A percentile compares a stretch with the other conserved stretches of the same genome.
phyloP scores from a whole-genome alignment of 2,888 invertebrate genomes.

The Boloria euphrosyne region DNA sequence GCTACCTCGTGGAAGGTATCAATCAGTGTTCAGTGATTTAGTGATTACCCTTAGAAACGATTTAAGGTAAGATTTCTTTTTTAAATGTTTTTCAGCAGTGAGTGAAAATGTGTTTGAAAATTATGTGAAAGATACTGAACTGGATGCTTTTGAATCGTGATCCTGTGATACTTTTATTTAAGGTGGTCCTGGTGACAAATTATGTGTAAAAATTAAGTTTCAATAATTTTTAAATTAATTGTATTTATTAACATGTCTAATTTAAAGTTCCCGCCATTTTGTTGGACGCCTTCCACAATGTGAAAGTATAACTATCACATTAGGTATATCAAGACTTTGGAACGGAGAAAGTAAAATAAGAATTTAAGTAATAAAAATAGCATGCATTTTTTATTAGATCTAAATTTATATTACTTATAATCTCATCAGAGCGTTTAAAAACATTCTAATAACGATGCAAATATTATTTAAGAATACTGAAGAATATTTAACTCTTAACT shows the following conservation, averaged over 20 bases:
- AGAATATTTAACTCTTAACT: no score
- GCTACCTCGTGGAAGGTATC: constrained; percentile 64
- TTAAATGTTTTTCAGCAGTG: constrained; percentile 46
- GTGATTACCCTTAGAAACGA: constrained; percentile 64
- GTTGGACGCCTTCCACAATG: constrained; percentile 33
- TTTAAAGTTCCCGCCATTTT: constrained; percentile 28
- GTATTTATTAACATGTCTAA: neutral
- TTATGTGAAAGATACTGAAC: constrained; percentile 44
- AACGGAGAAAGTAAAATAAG: constrained; percentile 33
- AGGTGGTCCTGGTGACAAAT: constrained; percentile 36
- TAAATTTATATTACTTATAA: no score
- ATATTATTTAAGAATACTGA: no score
- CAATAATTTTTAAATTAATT: neutral
- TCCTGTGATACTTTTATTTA: constrained; percentile 29
- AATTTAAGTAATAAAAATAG: neutral
- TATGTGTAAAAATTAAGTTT: constrained; percentile 21
- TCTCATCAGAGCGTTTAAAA: no score
- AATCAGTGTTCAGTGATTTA: constrained; percentile 68
- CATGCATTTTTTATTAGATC: no score
- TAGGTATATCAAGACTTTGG: constrained; percentile 5
- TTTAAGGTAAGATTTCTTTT: constrained; percentile 65
- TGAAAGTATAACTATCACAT: constrained; percentile 35
- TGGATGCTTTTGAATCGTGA: constrained; percentile 37
- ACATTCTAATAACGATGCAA: no score
- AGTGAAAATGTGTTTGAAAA: constrained; percentile 52